Evolutionary conservation across 2,113 vertebrate genomes (phyloP).

Genomic region (Hucho hucho): DNA sequence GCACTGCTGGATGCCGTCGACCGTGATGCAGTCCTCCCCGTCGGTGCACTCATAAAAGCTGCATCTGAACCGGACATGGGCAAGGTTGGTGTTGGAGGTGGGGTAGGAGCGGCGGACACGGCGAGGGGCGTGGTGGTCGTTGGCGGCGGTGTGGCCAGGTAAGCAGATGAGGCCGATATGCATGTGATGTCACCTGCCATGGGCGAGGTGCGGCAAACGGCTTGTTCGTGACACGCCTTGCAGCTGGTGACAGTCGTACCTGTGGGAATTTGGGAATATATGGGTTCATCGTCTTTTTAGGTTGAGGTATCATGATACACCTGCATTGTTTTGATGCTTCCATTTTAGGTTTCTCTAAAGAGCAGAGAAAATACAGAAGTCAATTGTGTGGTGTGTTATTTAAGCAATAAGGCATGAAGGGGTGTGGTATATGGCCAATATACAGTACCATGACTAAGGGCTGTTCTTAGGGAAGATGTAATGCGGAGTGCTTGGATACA

Average conservation of each 20-base stretch:
- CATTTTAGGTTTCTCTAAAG: not conserved
- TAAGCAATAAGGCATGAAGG: too few species aligned
- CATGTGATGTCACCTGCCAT: conserved; percentile 15
- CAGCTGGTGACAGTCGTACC: conserved; percentile 43
- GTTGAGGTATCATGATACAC: not conserved
- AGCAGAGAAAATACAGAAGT: too few species aligned
- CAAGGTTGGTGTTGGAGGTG: conserved; percentile 1
- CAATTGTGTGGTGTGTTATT: too few species aligned
- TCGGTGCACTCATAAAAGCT: not conserved
- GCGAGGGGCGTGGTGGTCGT: conserved; percentile 33
- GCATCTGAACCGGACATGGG: conserved; percentile 8
- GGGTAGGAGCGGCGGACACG: conserved; percentile 13
- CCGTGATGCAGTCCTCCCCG: conserved; percentile 22
- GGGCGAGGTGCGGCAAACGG: conserved; percentile 32
- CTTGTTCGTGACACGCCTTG: conserved; percentile 40
- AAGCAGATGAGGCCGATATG: conserved; percentile 55
- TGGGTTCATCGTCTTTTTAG: too few species aligned
- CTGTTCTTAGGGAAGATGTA: too few species aligned
- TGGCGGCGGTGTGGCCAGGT: conserved; percentile 46
- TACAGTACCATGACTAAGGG: too few species aligned
- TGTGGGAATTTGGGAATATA: conserved; percentile 16
- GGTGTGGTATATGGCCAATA: too few species aligned
- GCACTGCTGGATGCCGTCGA: conserved; percentile 14
- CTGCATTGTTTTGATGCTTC: not conserved
- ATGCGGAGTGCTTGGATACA: too few species aligned